phyloP scores from a whole-genome alignment of 2,113 vertebrate genomes.

The Panthera tigris region DNA sequence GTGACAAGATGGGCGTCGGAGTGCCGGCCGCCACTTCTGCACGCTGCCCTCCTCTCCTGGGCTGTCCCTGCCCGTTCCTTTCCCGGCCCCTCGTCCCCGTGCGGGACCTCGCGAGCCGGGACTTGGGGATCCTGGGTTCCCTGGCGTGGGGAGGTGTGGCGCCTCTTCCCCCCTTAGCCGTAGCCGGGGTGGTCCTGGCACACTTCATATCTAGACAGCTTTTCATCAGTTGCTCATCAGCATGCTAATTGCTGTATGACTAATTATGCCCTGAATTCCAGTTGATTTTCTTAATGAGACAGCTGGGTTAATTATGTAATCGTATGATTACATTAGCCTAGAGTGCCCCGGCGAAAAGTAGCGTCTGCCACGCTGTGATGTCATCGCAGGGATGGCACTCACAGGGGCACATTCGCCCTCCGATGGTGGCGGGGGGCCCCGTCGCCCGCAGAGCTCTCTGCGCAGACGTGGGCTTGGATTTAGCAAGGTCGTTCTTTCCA shows the following conservation, averaged over 20 bases:
- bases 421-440: conserved; percentile 25
- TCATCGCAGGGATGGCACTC: conserved; percentile 67
- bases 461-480: neutral
- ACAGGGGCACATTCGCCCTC: conserved; percentile 65
- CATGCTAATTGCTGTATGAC: conserved; percentile 93
- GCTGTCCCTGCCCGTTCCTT: neutral
- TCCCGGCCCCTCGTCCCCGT: rapidly evolving
- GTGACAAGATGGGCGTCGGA: neutral
- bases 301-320: conserved; percentile 97
- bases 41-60: neutral
- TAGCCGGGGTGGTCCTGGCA: conserved; percentile 87
- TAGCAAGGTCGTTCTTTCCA: neutral
- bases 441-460: conserved; percentile 32
- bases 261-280: conserved; percentile 96
- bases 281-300: conserved; percentile 96
- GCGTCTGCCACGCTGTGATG: conserved; percentile 79
- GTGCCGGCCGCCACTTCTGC: rapidly evolving
- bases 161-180: conserved; percentile 46
- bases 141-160: neutral
- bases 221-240: conserved; percentile 90
- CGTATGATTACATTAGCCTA: conserved; percentile 93
- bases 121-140: neutral
- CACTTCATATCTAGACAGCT: conserved; percentile 85
- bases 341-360: conserved; percentile 86
- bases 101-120: neutral